These are phyloP conservation scores for Heteromormyrus szaboi DNA, from an alignment of 2,797 vertebrate species.

Conservation along the genomic window DNA sequence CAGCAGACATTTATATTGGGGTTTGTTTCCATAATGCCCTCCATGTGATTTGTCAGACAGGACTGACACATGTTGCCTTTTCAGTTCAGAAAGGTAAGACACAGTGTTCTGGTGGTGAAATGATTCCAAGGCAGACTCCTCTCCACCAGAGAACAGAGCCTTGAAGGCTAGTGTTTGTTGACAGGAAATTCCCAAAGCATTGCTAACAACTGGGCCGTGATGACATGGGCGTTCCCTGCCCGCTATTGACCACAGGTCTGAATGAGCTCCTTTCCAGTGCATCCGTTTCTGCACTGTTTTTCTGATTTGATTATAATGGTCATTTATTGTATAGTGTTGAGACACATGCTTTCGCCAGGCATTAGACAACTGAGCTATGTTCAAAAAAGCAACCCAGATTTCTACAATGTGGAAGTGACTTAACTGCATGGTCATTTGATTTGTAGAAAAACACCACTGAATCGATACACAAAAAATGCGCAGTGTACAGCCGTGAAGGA, in stretches of 20 bases:
- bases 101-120: neutral
- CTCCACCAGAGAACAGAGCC: neutral
- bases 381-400: neutral
- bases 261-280: neutral
- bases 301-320: neutral
- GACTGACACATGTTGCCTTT: neutral
- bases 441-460: neutral
- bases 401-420: neutral
- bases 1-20: neutral
- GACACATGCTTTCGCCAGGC: neutral
- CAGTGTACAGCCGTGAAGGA: neutral
- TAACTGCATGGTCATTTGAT: neutral
- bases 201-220: neutral
- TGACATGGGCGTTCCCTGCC: neutral
- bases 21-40: neutral
- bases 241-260: neutral
- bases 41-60: neutral
- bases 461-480: neutral
- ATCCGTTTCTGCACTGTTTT: neutral
- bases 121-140: neutral
- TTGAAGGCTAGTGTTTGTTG: constrained; percentile 10
- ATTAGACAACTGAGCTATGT: neutral
- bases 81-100: neutral
- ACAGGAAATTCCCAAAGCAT: constrained; percentile 17
- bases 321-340: neutral